These are phyloP conservation scores for Drosophila monieri DNA, from an alignment of 2,888 invertebrate species.

Conservation along the genomic window DNA sequence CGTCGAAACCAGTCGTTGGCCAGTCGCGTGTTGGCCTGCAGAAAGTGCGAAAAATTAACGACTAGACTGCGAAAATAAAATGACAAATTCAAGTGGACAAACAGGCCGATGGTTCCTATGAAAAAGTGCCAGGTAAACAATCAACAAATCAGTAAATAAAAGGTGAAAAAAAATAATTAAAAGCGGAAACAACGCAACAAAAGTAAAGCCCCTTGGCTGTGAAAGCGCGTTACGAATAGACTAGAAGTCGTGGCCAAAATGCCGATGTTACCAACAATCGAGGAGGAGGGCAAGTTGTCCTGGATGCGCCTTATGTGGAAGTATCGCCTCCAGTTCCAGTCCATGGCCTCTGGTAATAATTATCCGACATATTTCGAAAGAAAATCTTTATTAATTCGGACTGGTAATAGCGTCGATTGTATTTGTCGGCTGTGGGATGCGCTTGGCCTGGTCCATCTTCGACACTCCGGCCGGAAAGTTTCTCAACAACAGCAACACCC, in stretches of 20 bases:
- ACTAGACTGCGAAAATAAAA: conserved; percentile 47
- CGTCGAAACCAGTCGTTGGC: conserved; percentile 27
- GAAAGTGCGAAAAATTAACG: conserved; percentile 26
- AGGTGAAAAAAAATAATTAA: conserved; percentile 15
- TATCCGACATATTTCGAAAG: accelerated
- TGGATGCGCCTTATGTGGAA: conserved; percentile 72
- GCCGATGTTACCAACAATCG: conserved; percentile 71
- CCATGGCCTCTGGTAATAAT: conserved; percentile 73
- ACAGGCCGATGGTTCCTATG: conserved; percentile 34
- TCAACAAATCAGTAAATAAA: conserved; percentile 31
- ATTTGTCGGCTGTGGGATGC: conserved; percentile 77
- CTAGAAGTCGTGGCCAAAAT: conserved; percentile 36
- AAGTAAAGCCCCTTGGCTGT: conserved; percentile 10
- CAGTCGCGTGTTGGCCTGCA: conserved; percentile 20
- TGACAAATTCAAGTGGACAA: conserved; percentile 52
- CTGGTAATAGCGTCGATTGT: conserved; percentile 66
- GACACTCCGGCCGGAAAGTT: conserved; percentile 73
- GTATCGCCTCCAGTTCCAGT: conserved; percentile 76
- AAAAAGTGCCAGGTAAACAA: conserved; percentile 37
- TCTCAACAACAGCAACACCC: conserved; percentile 52
- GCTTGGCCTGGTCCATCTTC: conserved; percentile 78
- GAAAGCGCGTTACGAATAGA: conserved; percentile 7
- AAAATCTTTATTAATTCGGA: neutral
- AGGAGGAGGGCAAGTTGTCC: conserved; percentile 70
- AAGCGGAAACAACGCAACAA: conserved; percentile 26